phyloP scores from a whole-genome alignment of 2,113 vertebrate genomes.

The Hirundichthys speculiger region DNA sequence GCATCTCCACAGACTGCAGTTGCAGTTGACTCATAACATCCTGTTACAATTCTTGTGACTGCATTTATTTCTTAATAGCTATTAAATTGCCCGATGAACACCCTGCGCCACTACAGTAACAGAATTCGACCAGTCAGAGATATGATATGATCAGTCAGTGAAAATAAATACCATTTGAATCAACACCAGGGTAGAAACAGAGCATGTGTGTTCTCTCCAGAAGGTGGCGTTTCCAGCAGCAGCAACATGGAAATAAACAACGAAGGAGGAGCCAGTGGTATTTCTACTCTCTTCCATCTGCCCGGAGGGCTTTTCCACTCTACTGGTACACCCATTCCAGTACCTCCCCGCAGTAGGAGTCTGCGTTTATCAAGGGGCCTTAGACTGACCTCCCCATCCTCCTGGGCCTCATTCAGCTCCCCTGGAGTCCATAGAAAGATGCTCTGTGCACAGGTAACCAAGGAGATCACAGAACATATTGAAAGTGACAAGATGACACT shows the following conservation, averaged over 20 bases:
- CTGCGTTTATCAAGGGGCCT: conserved; percentile 79
- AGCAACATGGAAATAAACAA: conserved; percentile 46
- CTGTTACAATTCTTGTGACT: background rate
- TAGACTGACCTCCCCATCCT: conserved; percentile 89
- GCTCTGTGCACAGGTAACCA: conserved; percentile 87
- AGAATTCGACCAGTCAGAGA: background rate
- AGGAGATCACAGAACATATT: background rate
- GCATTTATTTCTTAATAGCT: background rate
- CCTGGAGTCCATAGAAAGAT: conserved; percentile 88
- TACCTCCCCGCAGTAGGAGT: conserved; percentile 77
- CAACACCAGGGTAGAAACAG: background rate
- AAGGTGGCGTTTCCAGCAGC: conserved; percentile 61
- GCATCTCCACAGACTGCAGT: background rate
- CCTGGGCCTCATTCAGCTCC: conserved; percentile 91
- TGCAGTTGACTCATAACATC: background rate
- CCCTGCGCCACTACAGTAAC: background rate
- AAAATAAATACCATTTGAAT: background rate
- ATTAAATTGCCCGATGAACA: background rate
- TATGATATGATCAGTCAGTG: background rate
- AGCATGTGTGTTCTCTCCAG: conserved; percentile 20
- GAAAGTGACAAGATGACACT: too few relatives aligned
- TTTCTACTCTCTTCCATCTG: conserved; percentile 79
- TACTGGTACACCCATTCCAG: conserved; percentile 72
- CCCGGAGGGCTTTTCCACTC: conserved; percentile 91
- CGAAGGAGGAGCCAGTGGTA: conserved; percentile 51